Evolutionary conservation across 2,888 invertebrate species (phyloP), one percentile per base, ranked within the genome.

Genomic region (Flexamia atlantica): DNA sequence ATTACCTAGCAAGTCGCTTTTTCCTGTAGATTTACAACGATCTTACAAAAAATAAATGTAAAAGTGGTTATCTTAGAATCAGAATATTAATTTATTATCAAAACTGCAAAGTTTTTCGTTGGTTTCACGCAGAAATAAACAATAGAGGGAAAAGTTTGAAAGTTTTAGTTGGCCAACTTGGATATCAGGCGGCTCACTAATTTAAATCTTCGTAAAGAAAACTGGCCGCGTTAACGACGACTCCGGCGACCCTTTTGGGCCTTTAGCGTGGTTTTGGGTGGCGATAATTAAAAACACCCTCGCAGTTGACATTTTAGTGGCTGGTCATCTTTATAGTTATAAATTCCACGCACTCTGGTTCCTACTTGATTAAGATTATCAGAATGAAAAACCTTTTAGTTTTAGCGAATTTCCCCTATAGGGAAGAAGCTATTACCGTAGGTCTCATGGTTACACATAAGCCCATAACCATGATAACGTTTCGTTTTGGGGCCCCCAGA

Each of bases 41-140:
- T 14, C 14, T 64, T 64, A 14, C 14, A 28, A 64, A 14, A 28
- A 25, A 64, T 5, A 30, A 30, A 64, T 64, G 25, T 14, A 23
- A 64, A 28, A 64, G 64, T 30, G 64, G 64, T 64, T 64, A 64
- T 64, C 28, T 64, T 30, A 12, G 64, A 64, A 64, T 64, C 64
- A 64, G 25, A 64, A 64, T 64, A 64, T 64, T 64, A 64, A 64
- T 64, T 64, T 64, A 64, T 64, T 64, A 64, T 64, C 64, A 28
- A 64, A 30, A 25, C 17, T 28, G 72, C 40, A n/a, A 72, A 72
- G 72, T 72, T 72, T 72, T 40, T 9, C 72, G 28, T 64, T 30
- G 72, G 72, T 40, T 72, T 72, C 23, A 72, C 42, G 72, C 36
- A 72, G 72, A 72, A 42, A 72, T 72, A 72, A 72, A 72, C 72